Conservation (phyloP, 2,888 invertebrate species). For the Adelognathus sp. region DNA sequence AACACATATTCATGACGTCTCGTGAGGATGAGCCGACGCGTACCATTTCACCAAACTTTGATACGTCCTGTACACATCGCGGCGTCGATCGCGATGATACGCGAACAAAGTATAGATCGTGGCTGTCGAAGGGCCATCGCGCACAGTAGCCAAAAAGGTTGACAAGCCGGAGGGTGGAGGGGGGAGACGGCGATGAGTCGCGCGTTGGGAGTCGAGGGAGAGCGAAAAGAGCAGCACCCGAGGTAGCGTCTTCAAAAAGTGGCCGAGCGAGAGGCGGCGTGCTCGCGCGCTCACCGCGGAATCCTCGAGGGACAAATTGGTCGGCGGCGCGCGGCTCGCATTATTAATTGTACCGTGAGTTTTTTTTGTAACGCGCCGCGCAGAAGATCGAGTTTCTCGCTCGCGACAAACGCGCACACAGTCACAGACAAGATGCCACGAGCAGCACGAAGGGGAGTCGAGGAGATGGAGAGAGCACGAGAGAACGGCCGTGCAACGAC, state of each 20-base stretch:
- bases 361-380: constrained; percentile 48
- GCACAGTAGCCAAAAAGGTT: constrained; percentile 34
- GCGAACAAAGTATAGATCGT: neutral
- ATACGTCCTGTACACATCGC: neutral
- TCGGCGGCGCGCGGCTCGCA: constrained; percentile 72
- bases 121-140: constrained; percentile 29
- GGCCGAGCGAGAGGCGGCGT: constrained; percentile 51
- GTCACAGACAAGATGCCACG: constrained; percentile 14
- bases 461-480: constrained; percentile 1
- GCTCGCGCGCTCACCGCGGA: constrained; percentile 65
- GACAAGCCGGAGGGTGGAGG: constrained; percentile 9
- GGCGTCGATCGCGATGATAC: neutral
- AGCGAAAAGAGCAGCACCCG: constrained; percentile 24
- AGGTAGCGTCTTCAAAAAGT: constrained; percentile 62
- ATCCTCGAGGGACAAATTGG: constrained; percentile 78
- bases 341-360: constrained; percentile 77
- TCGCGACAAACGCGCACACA: constrained; percentile 58
- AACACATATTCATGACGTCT: neutral
- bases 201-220: neutral
- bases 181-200: constrained; percentile 4
- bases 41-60: neutral
- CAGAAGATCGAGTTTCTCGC: constrained; percentile 63
- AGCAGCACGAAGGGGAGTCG: neutral
- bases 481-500: constrained; percentile 54
- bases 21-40: neutral